Percentiles rank a stretch among this genome's conserved stretches.
These are phyloP conservation scores for Eremobia ochroleuca DNA, from an alignment of 2,888 invertebrate genomes.

Conservation along the genomic window DNA sequence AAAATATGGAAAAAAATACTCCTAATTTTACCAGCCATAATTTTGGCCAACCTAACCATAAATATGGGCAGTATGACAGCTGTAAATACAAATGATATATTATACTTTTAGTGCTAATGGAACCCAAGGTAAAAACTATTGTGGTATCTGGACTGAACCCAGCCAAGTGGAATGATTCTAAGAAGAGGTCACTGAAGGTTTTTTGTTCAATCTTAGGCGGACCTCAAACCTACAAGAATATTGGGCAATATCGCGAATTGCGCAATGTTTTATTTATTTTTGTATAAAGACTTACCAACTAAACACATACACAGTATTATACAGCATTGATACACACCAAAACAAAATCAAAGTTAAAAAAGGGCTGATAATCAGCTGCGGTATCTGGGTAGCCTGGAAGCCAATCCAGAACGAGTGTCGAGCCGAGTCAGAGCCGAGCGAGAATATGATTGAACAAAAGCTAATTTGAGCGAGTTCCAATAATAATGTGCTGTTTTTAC, in stretches of 20 bases:
- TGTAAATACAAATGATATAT: constrained; percentile 52
- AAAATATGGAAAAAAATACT: constrained; percentile 19
- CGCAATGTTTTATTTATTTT: background rate
- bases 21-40: constrained; percentile 18
- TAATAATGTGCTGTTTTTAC: background rate
- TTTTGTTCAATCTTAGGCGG: constrained; percentile 15
- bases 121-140: constrained; percentile 43
- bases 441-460: background rate
- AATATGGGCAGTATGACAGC: constrained; percentile 44
- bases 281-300: no score
- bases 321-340: no score
- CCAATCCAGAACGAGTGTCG: no score
- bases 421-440: no score
- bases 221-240: background rate
- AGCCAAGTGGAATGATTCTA: constrained; percentile 28
- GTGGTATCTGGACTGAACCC: constrained; percentile 31
- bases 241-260: background rate
- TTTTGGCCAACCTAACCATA: constrained; percentile 8
- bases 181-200: constrained; percentile 16
- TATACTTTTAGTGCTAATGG: constrained; percentile 64
- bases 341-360: no score
- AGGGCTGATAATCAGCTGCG: background rate
- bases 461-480: background rate
- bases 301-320: no score
- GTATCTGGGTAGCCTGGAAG: background rate